Evolutionary conservation across 2,113 vertebrate genomes (phyloP), one percentile per base, ranked within the genome.

Genomic region (Conger conger): DNA sequence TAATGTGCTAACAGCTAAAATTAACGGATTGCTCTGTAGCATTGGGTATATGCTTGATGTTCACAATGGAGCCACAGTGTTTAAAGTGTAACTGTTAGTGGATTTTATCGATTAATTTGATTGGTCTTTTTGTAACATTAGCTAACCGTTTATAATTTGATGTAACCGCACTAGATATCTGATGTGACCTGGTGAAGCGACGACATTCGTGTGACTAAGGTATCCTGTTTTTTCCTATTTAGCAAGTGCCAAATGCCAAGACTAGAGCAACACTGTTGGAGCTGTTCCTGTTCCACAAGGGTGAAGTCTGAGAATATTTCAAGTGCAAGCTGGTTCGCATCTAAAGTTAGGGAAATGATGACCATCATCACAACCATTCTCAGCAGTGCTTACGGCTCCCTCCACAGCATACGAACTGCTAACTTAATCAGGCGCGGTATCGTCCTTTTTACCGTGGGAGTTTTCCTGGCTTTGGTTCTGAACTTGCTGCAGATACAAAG

Each of bases 401-500:
- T 96, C 63, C 91, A 92, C 86, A 87, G 90, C 92, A 94, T 93
- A 89, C 94, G 94, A 86, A 94, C 95, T 4, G 94, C 95, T 57
- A 96, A 96, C 91, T 87, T 99, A 80, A 92, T 99, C 92, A 96
- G 95, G n/a, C 87, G 98, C 38, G 97, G 97, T 82, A 88, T 99
- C 0, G 98, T 99, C 18, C 96, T 99, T 33, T 99, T 99, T 90
- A 91, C 95, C 0, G 97, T 99, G 0, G 98, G 98, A 0, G 97
- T 95, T 0, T 95, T 97, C 80, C 96, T 99, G 82, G 98, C 98
- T 0, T 92, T 99, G 91, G 98, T 99, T 92, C 95, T 99, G 86
- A 99, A 99, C 93, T 88, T 99, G 89, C 96, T 99, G 88, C 98
- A 99, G 92, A 95, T 99, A 33, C 98, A 98, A 87, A 94, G 97